phyloP scores from a whole-genome alignment of 1,140 invertebrate genomes.

The Zaprionus ornatus region DNA sequence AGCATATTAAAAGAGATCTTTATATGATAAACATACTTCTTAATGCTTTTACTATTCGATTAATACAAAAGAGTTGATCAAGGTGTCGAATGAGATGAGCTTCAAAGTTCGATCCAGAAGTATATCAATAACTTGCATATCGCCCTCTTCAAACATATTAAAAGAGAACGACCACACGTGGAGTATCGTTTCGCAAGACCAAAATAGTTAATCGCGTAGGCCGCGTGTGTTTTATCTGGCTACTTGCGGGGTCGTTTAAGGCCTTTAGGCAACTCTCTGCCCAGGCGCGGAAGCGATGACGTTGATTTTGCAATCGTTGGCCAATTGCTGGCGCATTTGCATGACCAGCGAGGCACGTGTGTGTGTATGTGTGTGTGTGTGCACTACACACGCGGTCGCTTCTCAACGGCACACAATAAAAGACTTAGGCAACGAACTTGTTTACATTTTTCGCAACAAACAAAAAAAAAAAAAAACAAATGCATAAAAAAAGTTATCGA shows the following conservation, averaged over 20 bases:
- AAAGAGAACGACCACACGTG: neutral
- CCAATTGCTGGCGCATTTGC: constrained; percentile 65
- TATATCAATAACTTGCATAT: too few relatives aligned
- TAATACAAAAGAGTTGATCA: too few relatives aligned
- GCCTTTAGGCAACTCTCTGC: constrained; percentile 5
- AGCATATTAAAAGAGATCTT: too few relatives aligned
- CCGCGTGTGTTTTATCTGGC: neutral
- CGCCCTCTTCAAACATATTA: neutral
- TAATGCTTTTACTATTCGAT: too few relatives aligned
- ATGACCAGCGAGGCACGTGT: constrained; percentile 20
- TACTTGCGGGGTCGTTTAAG: neutral
- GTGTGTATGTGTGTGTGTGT: neutral
- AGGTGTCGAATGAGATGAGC: too few relatives aligned
- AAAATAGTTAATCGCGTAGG: constrained; percentile 1
- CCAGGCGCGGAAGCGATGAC: constrained; percentile 39
- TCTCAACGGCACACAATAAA: constrained; percentile 56
- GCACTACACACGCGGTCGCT: constrained; percentile 45
- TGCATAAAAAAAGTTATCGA: constrained; percentile 58
- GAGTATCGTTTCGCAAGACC: neutral
- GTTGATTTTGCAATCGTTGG: constrained; percentile 63
- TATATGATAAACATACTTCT: too few relatives aligned
- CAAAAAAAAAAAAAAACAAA: constrained; percentile 8
- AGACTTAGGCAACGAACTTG: constrained; percentile 81
- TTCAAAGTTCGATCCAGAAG: too few relatives aligned
- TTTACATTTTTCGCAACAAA: constrained; percentile 73